phyloP scores from a whole-genome alignment of 2,113 vertebrate species.

The Emydocephalus ijimae region DNA sequence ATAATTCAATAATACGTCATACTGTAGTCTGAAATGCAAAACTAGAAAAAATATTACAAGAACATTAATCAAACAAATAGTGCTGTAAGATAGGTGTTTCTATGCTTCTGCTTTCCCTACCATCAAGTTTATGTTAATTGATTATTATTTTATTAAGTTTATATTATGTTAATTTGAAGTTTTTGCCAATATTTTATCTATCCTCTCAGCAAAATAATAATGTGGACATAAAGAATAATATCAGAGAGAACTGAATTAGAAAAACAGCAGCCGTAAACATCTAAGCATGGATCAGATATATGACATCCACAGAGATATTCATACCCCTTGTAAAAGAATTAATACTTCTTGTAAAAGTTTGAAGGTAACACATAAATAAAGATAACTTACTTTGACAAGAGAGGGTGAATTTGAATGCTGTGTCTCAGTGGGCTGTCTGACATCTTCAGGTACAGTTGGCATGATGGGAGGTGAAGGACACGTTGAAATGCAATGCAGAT shows the following conservation, averaged over 20 bases:
- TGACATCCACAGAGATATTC: not conserved
- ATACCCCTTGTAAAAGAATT: not conserved
- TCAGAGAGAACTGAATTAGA: not conserved
- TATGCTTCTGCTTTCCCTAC: not conserved
- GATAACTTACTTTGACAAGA: constrained; percentile 71
- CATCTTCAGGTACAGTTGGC: constrained; percentile 90
- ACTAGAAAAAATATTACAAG: not conserved
- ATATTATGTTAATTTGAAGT: not conserved
- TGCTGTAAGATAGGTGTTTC: not conserved
- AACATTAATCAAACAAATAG: not conserved
- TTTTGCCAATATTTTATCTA: not conserved
- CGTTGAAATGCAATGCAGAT: constrained; percentile 43
- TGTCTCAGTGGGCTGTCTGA: constrained; percentile 82
- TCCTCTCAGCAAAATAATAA: not conserved
- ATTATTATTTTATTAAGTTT: not conserved
- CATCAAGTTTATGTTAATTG: not conserved
- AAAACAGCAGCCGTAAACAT: not conserved
- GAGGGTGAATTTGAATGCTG: constrained; percentile 72
- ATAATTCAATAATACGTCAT: not conserved
- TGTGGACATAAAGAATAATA: not conserved
- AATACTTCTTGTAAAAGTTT: not conserved
- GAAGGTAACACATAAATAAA: constrained; percentile 29
- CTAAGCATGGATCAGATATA: not conserved
- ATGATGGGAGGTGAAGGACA: constrained; percentile 70
- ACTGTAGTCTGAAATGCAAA: not conserved